These are phyloP conservation scores for Thermophis baileyi DNA, from an alignment of 2,113 vertebrate genomes.

Conservation along the genomic window DNA sequence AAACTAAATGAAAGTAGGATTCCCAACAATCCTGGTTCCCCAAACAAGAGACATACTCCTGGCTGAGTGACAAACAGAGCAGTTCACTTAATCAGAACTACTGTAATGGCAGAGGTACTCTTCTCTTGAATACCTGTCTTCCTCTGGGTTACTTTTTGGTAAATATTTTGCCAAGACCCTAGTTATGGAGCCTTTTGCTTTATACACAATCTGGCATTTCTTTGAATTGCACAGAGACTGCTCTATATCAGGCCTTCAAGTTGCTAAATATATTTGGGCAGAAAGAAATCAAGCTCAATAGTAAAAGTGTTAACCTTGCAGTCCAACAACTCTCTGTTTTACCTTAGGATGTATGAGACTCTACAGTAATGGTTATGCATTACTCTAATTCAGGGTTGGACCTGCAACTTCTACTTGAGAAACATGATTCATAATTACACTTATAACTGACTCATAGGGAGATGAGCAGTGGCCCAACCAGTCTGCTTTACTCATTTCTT, in stretches of 20 bases:
- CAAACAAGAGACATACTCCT: neutral
- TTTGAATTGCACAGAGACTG: neutral
- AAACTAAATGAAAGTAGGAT: neutral
- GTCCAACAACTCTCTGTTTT: neutral
- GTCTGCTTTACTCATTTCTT: slow-evolving; percentile 12
- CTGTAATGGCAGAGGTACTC: neutral
- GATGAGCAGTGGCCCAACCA: slow-evolving; percentile 1
- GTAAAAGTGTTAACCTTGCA: neutral
- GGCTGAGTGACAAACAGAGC: neutral
- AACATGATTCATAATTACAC: slow-evolving; percentile 11
- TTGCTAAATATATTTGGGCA: neutral
- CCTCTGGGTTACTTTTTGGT: too few relatives aligned
- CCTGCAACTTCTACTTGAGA: neutral
- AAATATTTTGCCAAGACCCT: neutral
- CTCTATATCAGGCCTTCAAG: neutral
- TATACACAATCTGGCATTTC: neutral
- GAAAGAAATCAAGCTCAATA: neutral
- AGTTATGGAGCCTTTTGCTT: neutral
- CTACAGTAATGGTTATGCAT: neutral
- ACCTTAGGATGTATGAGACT: neutral
- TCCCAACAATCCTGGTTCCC: neutral
- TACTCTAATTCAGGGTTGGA: neutral
- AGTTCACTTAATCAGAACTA: neutral
- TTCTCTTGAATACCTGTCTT: neutral
- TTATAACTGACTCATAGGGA: slow-evolving; percentile 1